phyloP scores from a whole-genome alignment of 2,797 vertebrate species.

The Myotis daubentonii region DNA sequence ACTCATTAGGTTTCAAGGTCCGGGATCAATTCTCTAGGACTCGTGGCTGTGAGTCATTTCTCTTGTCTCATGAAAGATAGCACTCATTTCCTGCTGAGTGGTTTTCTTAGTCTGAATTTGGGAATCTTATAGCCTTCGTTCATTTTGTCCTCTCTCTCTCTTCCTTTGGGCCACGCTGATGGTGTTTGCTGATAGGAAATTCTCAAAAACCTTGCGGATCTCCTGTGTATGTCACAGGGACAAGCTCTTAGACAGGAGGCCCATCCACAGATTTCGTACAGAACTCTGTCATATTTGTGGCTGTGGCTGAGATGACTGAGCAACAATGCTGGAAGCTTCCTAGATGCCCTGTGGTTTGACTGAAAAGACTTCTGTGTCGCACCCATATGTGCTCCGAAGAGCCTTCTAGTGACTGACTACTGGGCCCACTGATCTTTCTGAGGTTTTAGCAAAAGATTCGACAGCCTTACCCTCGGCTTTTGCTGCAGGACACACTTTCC shows the following conservation, averaged over 20 bases:
- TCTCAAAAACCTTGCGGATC: too few species aligned
- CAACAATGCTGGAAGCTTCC: rapidly evolving
- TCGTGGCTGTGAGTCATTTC: rapidly evolving
- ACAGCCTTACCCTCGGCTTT: neutral
- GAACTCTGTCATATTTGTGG: rapidly evolving
- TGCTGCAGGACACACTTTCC: neutral
- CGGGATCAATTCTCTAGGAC: rapidly evolving
- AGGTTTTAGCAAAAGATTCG: rapidly evolving
- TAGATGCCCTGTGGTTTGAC: rapidly evolving
- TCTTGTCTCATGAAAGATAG: too few species aligned
- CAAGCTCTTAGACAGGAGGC: rapidly evolving
- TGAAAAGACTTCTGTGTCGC: neutral
- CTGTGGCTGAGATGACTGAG: neutral
- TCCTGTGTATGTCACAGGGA: rapidly evolving
- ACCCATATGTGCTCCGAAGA: neutral
- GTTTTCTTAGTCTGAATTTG: rapidly evolving
- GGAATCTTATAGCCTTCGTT: neutral
- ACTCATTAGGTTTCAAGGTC: neutral
- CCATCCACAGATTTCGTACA: rapidly evolving
- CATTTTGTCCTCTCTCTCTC: rapidly evolving
- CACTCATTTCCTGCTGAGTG: rapidly evolving
- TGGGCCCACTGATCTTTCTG: rapidly evolving
- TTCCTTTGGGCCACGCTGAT: neutral
- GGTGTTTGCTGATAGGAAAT: neutral
- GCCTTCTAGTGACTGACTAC: rapidly evolving